These are phyloP conservation scores for Diprion similis DNA, from an alignment of 1,140 invertebrate genomes.

Conservation along the genomic window DNA sequence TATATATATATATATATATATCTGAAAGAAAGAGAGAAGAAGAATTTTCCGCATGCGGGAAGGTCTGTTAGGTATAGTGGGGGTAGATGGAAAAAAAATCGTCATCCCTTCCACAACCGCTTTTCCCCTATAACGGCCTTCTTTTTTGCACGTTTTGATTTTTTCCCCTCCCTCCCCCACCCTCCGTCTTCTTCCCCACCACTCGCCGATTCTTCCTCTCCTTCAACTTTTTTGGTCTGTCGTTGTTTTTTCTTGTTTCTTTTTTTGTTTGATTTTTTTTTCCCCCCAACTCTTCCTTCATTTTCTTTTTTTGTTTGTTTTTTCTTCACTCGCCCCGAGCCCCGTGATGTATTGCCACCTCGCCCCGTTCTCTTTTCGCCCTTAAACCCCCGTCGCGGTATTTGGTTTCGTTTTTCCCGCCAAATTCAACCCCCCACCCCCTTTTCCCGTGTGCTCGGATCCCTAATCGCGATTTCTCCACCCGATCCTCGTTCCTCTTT, in stretches of 20 bases:
- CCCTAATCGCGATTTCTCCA: constrained; percentile 1
- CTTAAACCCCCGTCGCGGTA: constrained; percentile 27
- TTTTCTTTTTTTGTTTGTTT: constrained; percentile 37
- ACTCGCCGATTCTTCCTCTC: too few species aligned
- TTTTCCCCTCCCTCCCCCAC: too few species aligned
- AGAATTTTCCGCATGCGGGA: too few species aligned
- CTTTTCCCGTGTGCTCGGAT: neutral
- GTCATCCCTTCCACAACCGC: too few species aligned
- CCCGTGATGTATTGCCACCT: constrained; percentile 52
- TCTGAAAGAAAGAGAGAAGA: too few species aligned
- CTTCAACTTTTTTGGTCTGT: neutral
- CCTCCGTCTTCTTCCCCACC: too few species aligned
- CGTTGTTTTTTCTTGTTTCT: neutral
- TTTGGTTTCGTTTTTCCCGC: constrained; percentile 61
- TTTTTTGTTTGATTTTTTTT: neutral
- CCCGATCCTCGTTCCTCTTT: neutral
- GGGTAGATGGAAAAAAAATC: neutral
- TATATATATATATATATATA: too few species aligned
- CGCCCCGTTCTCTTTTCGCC: constrained; percentile 42
- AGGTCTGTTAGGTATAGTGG: neutral
- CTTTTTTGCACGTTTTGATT: too few species aligned
- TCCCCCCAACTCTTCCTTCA: constrained; percentile 13
- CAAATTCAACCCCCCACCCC: constrained; percentile 44
- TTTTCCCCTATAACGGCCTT: too few species aligned
- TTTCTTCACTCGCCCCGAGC: constrained; percentile 41